Percentiles rank a stretch among this genome's conserved stretches.
phyloP scores from a whole-genome alignment of 2,113 vertebrate species.

The Odobenus rosmarus region DNA sequence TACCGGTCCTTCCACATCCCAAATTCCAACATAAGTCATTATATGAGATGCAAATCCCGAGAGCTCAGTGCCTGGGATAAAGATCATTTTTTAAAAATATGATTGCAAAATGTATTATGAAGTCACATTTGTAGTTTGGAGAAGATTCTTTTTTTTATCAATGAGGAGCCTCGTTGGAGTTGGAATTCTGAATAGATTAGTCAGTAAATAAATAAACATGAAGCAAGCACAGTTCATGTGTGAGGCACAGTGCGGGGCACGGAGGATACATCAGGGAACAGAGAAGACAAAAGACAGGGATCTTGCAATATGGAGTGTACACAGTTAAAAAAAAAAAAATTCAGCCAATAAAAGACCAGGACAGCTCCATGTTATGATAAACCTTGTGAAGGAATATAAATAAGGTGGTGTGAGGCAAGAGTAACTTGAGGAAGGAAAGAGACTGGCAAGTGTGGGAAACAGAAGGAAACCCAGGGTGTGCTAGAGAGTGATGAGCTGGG shows the following conservation, averaged over 20 bases:
- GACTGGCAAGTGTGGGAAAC: not conserved
- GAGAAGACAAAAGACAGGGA: not conserved
- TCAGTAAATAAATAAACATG: not conserved
- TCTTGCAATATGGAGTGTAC: not conserved
- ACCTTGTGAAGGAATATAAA: not conserved
- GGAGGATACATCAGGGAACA: too few species aligned
- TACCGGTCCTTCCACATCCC: not conserved
- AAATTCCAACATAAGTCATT: not conserved
- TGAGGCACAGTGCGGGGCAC: not conserved
- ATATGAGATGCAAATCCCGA: not conserved
- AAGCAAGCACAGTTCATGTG: not conserved
- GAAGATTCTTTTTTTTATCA: not conserved
- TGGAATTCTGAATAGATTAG: conserved; percentile 4
- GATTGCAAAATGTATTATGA: not conserved
- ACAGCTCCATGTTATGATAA: not conserved
- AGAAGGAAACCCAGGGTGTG: not conserved
- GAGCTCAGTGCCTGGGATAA: not conserved
- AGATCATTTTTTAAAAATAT: not conserved
- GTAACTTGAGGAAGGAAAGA: not conserved
- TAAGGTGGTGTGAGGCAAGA: not conserved
- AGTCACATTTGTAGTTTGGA: not conserved
- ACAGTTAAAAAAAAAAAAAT: not conserved
- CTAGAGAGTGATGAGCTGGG: too few species aligned
- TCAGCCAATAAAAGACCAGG: not conserved
- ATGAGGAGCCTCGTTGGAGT: not conserved